Evolutionary conservation across 92 coral and sea anemone species (phyloP), one percentile per base, ranked within the genome.

Genomic region (Porites cylindrica): DNA sequence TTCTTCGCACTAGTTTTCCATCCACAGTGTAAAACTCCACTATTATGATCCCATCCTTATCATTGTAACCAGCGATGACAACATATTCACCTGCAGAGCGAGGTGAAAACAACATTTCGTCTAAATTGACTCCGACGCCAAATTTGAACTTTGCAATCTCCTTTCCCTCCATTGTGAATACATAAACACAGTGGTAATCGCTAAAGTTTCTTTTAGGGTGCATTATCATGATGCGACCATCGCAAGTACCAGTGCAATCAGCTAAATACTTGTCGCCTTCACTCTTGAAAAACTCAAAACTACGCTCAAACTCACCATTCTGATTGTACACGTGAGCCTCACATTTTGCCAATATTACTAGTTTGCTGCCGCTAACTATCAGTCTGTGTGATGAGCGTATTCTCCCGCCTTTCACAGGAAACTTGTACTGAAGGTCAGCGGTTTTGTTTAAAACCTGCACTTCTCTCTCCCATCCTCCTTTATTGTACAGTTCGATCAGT

Each of bases 281-380:
- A 72, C 85, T 38, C 47, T 38, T 38, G 47, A 38, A 38, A 38
- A 38, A 38, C 47, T 38, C 75, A 82, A 88, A 75, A 21, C 63
- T 54, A 38, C 75, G 66, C 20, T 82, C 78, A 82, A 82, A 82
- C 8, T 26, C 58, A 51, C 91, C 88, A 18, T 74, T 67, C 6
- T 74, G 38, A 52, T 82, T 50, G 51, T 82, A 82, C 77, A 88
- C 91, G 47, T 87, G 77, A 75, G 60, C 85, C 7, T 66, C 82
- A 2, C n/a, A 43, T 23, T 21, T 13, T 7, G 62, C 75, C 65
- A 82, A 60, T 43, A 88, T 23, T 20, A 88, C 51, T 18, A 88
- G 83, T 83, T 82, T 21, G 53, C 71, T 71, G 70, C 67, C 38
- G 52, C 69, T 82, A 38, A 88, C 88, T 54, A 73, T 82, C 74